Base-by-base conservation (phyloP, 2,113 vertebrate genomes). In the Myiozetetes cayanensis region DNA sequence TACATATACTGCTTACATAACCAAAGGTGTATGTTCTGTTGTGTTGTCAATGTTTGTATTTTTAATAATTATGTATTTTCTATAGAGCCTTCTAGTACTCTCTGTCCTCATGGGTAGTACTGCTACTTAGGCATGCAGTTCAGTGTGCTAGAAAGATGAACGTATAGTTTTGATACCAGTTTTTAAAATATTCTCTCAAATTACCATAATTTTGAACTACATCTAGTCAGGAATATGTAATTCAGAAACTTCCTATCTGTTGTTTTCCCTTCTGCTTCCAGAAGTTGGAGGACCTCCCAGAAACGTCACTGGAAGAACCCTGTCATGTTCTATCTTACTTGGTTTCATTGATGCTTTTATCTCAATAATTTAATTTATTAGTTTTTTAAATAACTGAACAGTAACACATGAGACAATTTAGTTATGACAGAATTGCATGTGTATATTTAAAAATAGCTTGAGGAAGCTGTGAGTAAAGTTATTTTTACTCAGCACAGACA, bases 391-490 rank as follows among this genome's bases (percentile, higher is more conserved):
- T 94, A 83, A 71, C 44, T 49, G 62, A 72, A 39, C 12, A 33
- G 37, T 79, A 78, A 52, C 28, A 31, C 5, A 14, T 46, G 39
- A 56, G n/a, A 66, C 37, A 91, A 3, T 35, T 61, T 31, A 53
- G 19, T 86, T 93, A 41, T 87, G 66, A 82, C 35, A 81, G 68
- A 74, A 89, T 39, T 52, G 19, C 85, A 58, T 90, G 62, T 68
- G 58, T 89, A 31, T 63, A 33, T 87, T 92, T 95, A 91, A 95
- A 95, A 96, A 93, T 90, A 97, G 49, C 37, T 93, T 85, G 81
- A 93, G 94, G 88, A 95, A 96, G 87, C 79, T 87, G 81, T 84
- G 78, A 89, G 43, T 97, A 87, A 86, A 78, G 59, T 86, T 96
- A 94, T 93, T 95, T 97, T 93, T 93, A 82, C 39, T 89, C 88